These are phyloP conservation scores for Porites evermanni DNA, from an alignment of 92 coral and sea anemone species.

Conservation along the genomic window DNA sequence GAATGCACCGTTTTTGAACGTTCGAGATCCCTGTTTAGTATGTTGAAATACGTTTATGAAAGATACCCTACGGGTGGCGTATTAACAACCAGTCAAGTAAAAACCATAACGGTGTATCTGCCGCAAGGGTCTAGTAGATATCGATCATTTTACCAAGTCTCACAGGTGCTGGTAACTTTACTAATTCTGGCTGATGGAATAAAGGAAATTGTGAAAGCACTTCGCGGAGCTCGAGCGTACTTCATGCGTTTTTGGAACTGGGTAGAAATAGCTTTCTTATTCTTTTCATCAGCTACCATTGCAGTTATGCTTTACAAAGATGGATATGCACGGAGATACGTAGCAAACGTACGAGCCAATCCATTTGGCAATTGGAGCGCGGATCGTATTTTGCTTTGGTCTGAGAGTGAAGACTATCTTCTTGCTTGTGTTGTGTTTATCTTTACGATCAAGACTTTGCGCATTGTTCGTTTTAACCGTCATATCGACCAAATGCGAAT, in stretches of 20 bases:
- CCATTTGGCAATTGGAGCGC: constrained; percentile 77
- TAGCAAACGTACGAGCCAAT: constrained; percentile 70
- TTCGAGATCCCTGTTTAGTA: constrained; percentile 65
- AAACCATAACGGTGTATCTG: constrained; percentile 68
- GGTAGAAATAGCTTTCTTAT: constrained; percentile 72
- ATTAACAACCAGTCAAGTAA: constrained; percentile 39
- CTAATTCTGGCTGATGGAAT: constrained; percentile 57
- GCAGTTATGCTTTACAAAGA: constrained; percentile 75
- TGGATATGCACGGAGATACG: constrained; percentile 66
- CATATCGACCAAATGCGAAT: constrained; percentile 76
- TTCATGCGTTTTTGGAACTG: constrained; percentile 79
- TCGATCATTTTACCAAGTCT: constrained; percentile 57
- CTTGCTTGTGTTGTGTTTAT: constrained; percentile 72
- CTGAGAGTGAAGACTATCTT: constrained; percentile 68
- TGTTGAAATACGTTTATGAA: constrained; percentile 73
- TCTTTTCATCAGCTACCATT: constrained; percentile 53
- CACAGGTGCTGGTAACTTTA: constrained; percentile 64
- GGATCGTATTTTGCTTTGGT: constrained; percentile 72
- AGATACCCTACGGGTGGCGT: constrained; percentile 79
- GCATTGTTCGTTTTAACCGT: constrained; percentile 73
- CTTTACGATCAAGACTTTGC: constrained; percentile 72
- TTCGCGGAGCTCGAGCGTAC: constrained; percentile 65
- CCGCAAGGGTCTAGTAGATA: constrained; percentile 56
- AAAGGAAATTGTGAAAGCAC: constrained; percentile 64
- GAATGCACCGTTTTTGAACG: constrained; percentile 90